Percentiles rank a stretch among this genome's conserved stretches.
Evolutionary conservation across 2,113 vertebrate species (phyloP).

Genomic region (Macquaria australasica): DNA sequence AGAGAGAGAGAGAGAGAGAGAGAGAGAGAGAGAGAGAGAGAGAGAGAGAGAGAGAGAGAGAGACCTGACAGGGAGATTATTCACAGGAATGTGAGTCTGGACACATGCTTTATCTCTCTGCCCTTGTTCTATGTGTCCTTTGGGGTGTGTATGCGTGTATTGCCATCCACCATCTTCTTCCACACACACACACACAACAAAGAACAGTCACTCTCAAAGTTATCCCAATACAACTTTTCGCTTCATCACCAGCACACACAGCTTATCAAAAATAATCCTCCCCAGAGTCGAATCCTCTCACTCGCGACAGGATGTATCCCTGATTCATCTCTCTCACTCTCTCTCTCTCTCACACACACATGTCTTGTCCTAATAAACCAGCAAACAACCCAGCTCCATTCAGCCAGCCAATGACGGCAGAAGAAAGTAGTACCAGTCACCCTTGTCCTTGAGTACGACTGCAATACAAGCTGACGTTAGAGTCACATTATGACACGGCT

Average conservation of each 20-base stretch:
- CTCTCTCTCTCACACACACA: neutral
- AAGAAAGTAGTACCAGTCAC: constrained; percentile 34
- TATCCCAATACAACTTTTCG: constrained; percentile 55
- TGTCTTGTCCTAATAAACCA: constrained; percentile 64
- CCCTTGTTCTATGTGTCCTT: constrained; percentile 70
- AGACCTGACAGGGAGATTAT: constrained; percentile 70
- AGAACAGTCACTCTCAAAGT: constrained; percentile 55
- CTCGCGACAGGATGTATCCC: constrained; percentile 70
- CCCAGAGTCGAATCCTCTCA: constrained; percentile 60
- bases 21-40: constrained; percentile 23
- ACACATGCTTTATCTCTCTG: constrained; percentile 68
- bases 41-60: constrained; percentile 19
- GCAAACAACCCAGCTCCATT: constrained; percentile 41
- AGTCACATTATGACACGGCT: constrained; percentile 45
- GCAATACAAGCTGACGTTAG: constrained; percentile 23
- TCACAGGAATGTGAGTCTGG: constrained; percentile 55
- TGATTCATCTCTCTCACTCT: constrained; percentile 50
- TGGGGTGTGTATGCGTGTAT: constrained; percentile 12
- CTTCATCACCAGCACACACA: constrained; percentile 59
- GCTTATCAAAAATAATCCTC: constrained; percentile 77
- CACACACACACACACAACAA: constrained; percentile 27
- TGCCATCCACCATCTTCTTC: constrained; percentile 31
- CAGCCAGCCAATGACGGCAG: constrained; percentile 31
- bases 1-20: constrained; percentile 3
- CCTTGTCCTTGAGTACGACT: constrained; percentile 45